Conservation (phyloP, 2,888 invertebrate genomes). For the Antitype chi region DNA sequence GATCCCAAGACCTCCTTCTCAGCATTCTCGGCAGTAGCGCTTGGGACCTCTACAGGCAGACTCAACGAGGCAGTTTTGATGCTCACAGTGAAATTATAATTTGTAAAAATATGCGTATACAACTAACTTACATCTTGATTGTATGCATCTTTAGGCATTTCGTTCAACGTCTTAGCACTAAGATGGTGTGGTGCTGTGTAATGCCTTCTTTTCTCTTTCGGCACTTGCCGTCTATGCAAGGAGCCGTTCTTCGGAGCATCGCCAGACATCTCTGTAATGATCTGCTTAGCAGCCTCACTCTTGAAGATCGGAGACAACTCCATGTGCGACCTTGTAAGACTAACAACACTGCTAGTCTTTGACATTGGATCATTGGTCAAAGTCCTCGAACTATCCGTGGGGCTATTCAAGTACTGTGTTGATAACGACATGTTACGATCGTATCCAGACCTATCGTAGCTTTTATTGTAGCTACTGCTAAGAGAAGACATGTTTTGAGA, state of each 20-base stretch:
- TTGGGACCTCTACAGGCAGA: too few relatives aligned
- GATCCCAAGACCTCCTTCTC: too few relatives aligned
- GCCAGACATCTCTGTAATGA: constrained; percentile 95
- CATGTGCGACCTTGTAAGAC: constrained; percentile 85
- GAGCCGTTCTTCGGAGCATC: constrained; percentile 90
- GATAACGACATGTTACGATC: constrained; percentile 84
- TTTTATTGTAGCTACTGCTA: constrained; percentile 85
- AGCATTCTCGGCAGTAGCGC: too few relatives aligned
- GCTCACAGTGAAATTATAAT: too few relatives aligned
- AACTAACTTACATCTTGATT: constrained; percentile 86
- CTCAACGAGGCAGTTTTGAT: too few relatives aligned
- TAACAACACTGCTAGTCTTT: constrained; percentile 87
- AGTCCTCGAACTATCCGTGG: constrained; percentile 86
- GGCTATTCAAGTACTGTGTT: constrained; percentile 86
- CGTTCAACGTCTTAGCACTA: constrained; percentile 91
- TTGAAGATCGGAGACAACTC: constrained; percentile 95
- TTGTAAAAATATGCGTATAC: too few relatives aligned
- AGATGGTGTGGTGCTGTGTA: constrained; percentile 96
- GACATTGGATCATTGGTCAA: constrained; percentile 87
- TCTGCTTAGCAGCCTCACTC: constrained; percentile 96
- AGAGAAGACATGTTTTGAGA: constrained; percentile 85
- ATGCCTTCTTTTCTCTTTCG: constrained; percentile 95
- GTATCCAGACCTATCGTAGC: constrained; percentile 82
- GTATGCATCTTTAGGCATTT: constrained; percentile 87
- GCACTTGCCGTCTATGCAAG: constrained; percentile 92